Evolutionary conservation across 2,888 invertebrate species (phyloP), one percentile per base, ranked within the genome.

Genomic region (Diplazon laetatorius): DNA sequence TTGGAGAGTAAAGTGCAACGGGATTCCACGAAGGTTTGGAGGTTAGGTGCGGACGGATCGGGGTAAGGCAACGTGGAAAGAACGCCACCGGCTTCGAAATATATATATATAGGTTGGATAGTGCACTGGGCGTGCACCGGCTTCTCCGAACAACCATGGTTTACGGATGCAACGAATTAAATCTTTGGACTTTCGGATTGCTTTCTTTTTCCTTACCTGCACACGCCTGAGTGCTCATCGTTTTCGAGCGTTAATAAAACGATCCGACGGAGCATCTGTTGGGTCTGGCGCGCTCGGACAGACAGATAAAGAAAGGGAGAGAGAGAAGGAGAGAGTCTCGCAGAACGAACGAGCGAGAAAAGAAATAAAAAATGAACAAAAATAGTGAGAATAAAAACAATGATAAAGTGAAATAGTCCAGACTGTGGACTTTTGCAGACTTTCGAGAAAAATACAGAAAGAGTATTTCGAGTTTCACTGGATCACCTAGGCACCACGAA

Each of bases 111-210:
- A 59, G 42, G 63, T n/a, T 10, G 65, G 60, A 73, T 59, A 75
- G 72, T 50, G 68, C n/a, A n/a, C 65, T 69, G 55, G 57, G 62
- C 71, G 76, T 75, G 50, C 37, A 65, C 70, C 30, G 18, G 25
- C 63, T 12, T 25, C 72, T 52, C 48, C 44, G n/a, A 44, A 39
- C 76, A 76, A 62, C 71, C 42, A 69, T 69, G 80, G 63, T 77
- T 81, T 80, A 72, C 74, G 76, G 68, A 72, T 72, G 76, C 79
- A 74, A 72, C 71, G 69, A 80, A 80, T 81, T 81, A 81, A 75
- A 70, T 80, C 71, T 75, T 71, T 68, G 62, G 71, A n/a, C n/a
- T n/a, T 60, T 66, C 59, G 18, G 42, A 50, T 74, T 44, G 70
- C n/a, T 63, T 37, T 55, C 30, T 48, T 73, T 44, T 59, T 62